Base-by-base conservation (phyloP, 2,888 invertebrate genomes). In the Tinea semifulvella region DNA sequence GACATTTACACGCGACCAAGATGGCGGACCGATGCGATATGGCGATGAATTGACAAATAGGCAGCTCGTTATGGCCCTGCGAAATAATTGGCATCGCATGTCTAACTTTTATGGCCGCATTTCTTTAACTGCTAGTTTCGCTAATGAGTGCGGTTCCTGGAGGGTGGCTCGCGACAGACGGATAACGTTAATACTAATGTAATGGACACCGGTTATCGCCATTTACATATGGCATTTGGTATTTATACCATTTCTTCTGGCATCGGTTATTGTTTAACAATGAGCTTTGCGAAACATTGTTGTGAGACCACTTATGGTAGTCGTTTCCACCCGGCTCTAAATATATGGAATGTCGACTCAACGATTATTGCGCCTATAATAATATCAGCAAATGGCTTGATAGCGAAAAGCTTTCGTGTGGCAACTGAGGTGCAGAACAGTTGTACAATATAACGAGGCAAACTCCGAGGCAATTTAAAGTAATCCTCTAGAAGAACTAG, bases 21-120 rank as follows among this genome's bases (percentile, higher is more conserved):
- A 79, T 77, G 76, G 76, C 75, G 63, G 75, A 52, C 45, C 61
- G 63, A 61, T 57, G 65, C 65, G 69, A 68, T 68, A 70, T 65
- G 62, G 56, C 61, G 72, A 69, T 66, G 63, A 65, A 75, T 76
- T 80, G 79, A 80, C 79, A 77, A 79, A 80, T 74, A 68, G 64
- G 55, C 58, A 31, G 28, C 31, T 26, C 31, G 31, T 43, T 43
- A 47, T 45, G 45, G 45, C 18, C 31, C 28, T 38, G 44, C 36
- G 45, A 43, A 48, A 48, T 46, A 48, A 48, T 47, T 47, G 47
- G 48, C 44, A 10, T 46, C 42, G 42, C 48, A 42, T 48, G 48
- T 31, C 27, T 40, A 40, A 22, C 17, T 36, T 36, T 36, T 36
- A 36, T 16, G 36, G 36, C 2, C 36, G 36, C 36, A 36, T 36